Evolutionary conservation across 2,797 vertebrate species (phyloP).

Genomic region (Peromyscus aztecus): DNA sequence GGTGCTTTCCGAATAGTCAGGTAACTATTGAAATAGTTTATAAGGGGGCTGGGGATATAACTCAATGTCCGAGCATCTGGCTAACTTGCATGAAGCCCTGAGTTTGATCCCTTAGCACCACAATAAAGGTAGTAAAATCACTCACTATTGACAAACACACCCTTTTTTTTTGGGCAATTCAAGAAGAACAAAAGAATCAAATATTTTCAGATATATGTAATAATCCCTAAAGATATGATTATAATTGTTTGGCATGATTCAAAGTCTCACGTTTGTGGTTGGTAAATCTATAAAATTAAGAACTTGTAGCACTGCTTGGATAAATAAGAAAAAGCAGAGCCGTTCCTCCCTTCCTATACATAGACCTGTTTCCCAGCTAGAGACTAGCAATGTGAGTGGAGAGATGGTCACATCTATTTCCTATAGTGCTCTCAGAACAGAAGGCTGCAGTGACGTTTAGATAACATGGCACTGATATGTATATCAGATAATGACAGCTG

Average conservation of each 20-base stretch:
- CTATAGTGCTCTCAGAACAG: background rate
- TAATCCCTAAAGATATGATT: slow-evolving; percentile 25
- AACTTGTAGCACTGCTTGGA: background rate
- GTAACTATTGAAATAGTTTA: background rate
- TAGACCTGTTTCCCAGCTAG: background rate
- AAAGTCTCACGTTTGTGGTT: background rate
- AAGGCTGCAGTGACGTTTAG: background rate
- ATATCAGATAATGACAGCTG: background rate
- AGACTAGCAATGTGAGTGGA: background rate
- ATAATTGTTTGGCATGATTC: slow-evolving; percentile 50
- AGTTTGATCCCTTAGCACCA: background rate
- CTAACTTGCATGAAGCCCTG: background rate
- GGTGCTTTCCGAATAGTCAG: background rate
- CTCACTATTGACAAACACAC: background rate
- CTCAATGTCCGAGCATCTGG: background rate
- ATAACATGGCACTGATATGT: background rate
- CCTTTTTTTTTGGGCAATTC: background rate
- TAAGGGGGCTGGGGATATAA: background rate
- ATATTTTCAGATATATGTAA: slow-evolving; percentile 25
- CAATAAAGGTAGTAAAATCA: background rate
- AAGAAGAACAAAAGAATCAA: slow-evolving; percentile 8
- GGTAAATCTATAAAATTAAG: slow-evolving; percentile 52
- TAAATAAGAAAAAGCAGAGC: background rate
- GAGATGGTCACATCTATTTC: background rate
- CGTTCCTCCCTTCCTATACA: background rate